Base-by-base conservation (phyloP, 2,113 vertebrate genomes). In the Chrysochloris asiatica region DNA sequence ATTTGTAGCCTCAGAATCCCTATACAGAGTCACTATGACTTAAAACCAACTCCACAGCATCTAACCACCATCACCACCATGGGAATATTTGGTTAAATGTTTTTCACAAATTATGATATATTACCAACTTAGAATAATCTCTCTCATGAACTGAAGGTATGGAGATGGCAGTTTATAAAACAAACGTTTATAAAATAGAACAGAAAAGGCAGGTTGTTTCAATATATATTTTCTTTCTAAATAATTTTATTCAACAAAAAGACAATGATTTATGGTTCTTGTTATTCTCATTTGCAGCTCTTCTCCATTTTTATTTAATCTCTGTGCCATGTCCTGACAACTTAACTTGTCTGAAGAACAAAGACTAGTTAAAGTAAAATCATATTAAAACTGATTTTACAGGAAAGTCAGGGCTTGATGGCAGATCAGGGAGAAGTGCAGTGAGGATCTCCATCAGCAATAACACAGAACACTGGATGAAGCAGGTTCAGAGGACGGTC, bases 291-390 rank as follows among this genome's bases (percentile, higher is more conserved):
- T 91, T 73, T 86, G 28, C 45, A 71, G 12, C 5, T 86, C 52
- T 83, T 83, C 48, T 88, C 63, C 91, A 76, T 24, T 83, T 89
- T 89, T 89, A 76, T 59, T 65, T 69, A n/a, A 76, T 28, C 45
- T 83, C 6, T 50, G 33, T 69, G 45, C 83, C 59, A 75, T 41
- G 75, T 63, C 38, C n/a, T 90, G 83, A 94, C 80, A 88, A 59
- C 83, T 84, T 59, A 85, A 95, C 80, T 89, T 83, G 45, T 47
- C 76, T 80, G 65, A 21, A 79, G 71, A 91, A 93, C 26, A 90
- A 87, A 93, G 38, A 59, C 8, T 82, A 13, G 59, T 67, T 88
- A 90, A 95, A 92, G 87, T 75, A 59, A 92, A 92, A 61, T 72
- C 14, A 48, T 36, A 77, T 36, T 41, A 75, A 54, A 52, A 61